phyloP scores from a whole-genome alignment of 2,888 invertebrate genomes.

The Bombylius discolor region DNA sequence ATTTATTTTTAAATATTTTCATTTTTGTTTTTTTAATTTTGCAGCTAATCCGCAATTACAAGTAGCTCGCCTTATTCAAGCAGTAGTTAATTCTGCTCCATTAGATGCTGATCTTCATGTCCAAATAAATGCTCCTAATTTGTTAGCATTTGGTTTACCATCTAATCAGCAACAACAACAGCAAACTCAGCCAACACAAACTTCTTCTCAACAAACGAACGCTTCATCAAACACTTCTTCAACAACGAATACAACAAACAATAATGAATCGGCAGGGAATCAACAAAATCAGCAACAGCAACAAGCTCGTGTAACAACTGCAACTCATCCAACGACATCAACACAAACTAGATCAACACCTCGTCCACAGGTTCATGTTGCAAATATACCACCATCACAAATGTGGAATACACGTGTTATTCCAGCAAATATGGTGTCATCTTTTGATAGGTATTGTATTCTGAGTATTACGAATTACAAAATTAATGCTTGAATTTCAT shows the following conservation, averaged over 20 bases:
- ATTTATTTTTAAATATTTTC: background rate
- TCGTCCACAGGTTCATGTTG: conserved; percentile 54
- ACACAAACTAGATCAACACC: conserved; percentile 56
- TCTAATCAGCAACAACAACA: conserved; percentile 34
- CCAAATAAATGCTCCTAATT: conserved; percentile 31
- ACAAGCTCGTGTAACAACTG: conserved; percentile 44
- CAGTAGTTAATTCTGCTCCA: conserved; percentile 31
- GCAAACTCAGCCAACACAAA: background rate
- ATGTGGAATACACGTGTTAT: conserved; percentile 31
- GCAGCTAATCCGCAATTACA: conserved; percentile 30
- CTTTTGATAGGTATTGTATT: conserved; percentile 26
- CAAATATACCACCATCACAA: conserved; percentile 40
- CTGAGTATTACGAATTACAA: background rate
- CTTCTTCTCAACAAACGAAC: background rate
- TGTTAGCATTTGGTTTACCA: conserved; percentile 30
- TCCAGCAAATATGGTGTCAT: conserved; percentile 31
- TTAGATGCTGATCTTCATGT: conserved; percentile 32
- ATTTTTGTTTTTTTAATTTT: conserved; percentile 5
- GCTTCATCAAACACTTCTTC: background rate
- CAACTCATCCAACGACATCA: conserved; percentile 56
- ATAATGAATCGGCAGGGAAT: background rate
- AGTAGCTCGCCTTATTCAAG: conserved; percentile 33
- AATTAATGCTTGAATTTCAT: background rate
- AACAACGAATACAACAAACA: background rate
- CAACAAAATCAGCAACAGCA: conserved; percentile 4